Evolutionary conservation across 92 coral and sea anemone genomes (phyloP).

Genomic region (Muricea muricata): DNA sequence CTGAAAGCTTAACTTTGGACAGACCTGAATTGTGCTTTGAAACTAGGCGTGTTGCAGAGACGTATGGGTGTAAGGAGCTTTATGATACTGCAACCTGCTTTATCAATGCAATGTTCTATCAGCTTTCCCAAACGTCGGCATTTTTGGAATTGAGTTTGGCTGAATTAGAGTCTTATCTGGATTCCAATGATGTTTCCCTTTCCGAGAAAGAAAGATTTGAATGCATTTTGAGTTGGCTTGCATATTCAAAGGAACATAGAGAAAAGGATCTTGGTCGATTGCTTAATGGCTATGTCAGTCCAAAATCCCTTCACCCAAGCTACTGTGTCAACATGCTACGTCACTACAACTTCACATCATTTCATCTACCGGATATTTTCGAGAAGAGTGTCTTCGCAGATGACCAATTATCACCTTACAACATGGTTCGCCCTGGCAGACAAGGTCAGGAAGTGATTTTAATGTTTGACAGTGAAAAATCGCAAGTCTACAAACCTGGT

Average conservation of each 20-base stretch:
- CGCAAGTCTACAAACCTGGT: neutral
- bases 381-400: neutral
- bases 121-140: neutral
- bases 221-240: constrained; percentile 22
- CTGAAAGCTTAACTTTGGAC: neutral
- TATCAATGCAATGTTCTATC: constrained; percentile 27
- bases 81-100: neutral
- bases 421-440: neutral
- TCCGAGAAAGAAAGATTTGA: neutral
- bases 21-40: neutral
- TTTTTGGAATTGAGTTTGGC: constrained; percentile 18
- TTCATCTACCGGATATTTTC: neutral
- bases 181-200: constrained; percentile 6
- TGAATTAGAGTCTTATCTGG: constrained; percentile 9
- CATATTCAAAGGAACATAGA: constrained; percentile 1
- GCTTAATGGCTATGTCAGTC: neutral
- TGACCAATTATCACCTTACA: neutral
- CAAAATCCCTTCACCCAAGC: neutral
- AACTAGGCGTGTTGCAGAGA: constrained; percentile 2
- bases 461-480: neutral
- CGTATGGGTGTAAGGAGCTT: constrained; percentile 28
- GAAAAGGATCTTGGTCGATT: neutral
- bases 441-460: constrained; percentile 1
- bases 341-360: neutral
- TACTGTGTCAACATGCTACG: neutral